Base-by-base conservation (phyloP, 2,797 vertebrate genomes). In the Myotis daubentonii region DNA sequence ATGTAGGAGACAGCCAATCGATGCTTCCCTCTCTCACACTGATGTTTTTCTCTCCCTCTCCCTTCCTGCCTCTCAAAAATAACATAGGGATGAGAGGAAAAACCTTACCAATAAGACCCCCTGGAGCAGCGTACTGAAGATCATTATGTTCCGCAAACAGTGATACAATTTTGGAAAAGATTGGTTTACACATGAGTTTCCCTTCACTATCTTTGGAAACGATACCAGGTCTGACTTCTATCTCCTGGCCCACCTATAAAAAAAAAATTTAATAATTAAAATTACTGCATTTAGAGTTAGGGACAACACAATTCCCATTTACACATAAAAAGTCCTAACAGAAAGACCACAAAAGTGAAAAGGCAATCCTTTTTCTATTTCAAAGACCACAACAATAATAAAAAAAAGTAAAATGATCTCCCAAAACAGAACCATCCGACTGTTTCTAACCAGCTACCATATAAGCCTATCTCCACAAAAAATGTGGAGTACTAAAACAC, bases 141-240 rank as follows among this genome's bases (percentile, higher is more conserved):
- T 99, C 99, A 28, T 99, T 99, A 98, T 99, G 99, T 93, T 99
- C 99, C 0, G 99, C 99, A 78, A 99, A 99, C 97, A 99, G 98
- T 15, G 99, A 99, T 20, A 99, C 99, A 65, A 99, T 99, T 99
- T 99, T 99, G 97, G 99, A 99, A 98, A 99, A 99, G 96, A 99
- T 99, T 92, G 99, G 99, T 97, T 99, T 99, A 98, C 99, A 99
- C 99, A 99, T 99, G 80, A 99, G 99, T 97, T 99, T 99, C 87
- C 99, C 99, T 97, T 99, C 99, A 25, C 99, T 99, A 98, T 99
- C 99, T 98, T 99, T 99, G 94, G 99, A 99, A 94, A 99, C 99
- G 72, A 99, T 99, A 33, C 99, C 99, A 7, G 99, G 99, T 55
- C 99, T 98, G 78, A 99, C 99, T 98, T 99, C 99, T 79, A 99